A percentile compares a stretch with the other conserved stretches of the same genome.
These are phyloP conservation scores for Coturnix japonica DNA, from an alignment of 2,113 vertebrate genomes.

Conservation along the genomic window DNA sequence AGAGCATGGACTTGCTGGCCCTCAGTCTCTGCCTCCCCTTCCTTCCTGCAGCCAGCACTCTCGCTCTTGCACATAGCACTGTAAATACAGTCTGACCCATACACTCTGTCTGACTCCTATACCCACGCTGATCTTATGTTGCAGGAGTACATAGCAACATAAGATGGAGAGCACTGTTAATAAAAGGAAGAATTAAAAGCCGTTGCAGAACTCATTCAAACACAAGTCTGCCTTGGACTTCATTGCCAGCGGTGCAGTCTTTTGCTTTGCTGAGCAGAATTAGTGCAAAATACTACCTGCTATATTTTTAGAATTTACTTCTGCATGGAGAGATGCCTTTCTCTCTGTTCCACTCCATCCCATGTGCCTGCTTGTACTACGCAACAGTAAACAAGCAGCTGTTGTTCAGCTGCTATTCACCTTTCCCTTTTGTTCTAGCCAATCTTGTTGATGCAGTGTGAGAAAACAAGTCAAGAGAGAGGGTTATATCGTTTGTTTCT, in stretches of 20 bases:
- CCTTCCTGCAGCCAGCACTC: not conserved
- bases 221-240: not conserved
- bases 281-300: not conserved
- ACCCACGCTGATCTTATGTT: not conserved
- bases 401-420: slow-evolving; percentile 53
- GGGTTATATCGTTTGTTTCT: slow-evolving; percentile 46
- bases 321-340: not conserved
- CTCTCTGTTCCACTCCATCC: not conserved
- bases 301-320: not conserved
- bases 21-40: not conserved
- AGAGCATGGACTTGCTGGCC: not conserved
- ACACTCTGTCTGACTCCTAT: not conserved
- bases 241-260: not conserved
- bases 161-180: not conserved
- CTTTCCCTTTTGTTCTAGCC: slow-evolving; percentile 60
- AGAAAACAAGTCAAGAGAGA: slow-evolving; percentile 62
- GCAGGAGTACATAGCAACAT: not conserved
- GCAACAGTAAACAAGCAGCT: slow-evolving; percentile 50
- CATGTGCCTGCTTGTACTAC: slow-evolving; percentile 7
- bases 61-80: not conserved
- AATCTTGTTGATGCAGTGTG: slow-evolving; percentile 56
- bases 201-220: not conserved
- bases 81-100: not conserved
- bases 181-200: not conserved
- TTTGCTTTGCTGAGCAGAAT: not conserved